Evolutionary conservation across 1,140 invertebrate species (phyloP).

Genomic region (Ridgeia piscesae): DNA sequence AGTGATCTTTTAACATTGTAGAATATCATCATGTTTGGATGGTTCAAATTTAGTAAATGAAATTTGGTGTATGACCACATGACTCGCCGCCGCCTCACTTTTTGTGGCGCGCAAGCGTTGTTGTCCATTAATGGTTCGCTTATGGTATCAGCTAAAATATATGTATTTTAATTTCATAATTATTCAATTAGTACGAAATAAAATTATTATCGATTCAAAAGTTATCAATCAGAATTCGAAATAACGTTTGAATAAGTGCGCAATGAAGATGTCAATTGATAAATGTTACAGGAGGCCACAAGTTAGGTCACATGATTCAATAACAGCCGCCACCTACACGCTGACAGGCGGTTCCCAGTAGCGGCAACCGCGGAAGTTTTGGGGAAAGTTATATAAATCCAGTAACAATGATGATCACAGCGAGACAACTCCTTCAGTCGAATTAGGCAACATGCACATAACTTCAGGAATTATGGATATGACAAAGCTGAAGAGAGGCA

Average conservation of each 20-base stretch:
- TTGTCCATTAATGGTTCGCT: neutral
- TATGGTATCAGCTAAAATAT: neutral
- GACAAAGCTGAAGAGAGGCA: conserved; percentile 3
- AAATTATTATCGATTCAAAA: neutral
- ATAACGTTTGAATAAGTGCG: neutral
- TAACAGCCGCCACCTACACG: neutral
- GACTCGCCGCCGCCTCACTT: neutral
- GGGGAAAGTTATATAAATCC: neutral
- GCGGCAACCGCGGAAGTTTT: neutral
- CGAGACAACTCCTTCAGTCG: neutral
- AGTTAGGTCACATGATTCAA: neutral
- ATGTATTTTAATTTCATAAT: neutral
- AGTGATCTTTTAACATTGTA: neutral
- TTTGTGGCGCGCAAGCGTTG: neutral
- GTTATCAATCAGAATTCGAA: neutral
- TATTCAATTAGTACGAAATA: neutral
- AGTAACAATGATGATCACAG: neutral
- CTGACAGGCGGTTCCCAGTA: neutral
- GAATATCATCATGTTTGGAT: neutral
- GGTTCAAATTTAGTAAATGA: neutral
- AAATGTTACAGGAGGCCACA: neutral
- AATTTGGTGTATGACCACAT: neutral
- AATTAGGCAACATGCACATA: neutral
- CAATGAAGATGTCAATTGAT: neutral
- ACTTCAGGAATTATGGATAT: neutral